These are phyloP conservation scores for Pelmatolapia mariae DNA, from an alignment of 2,113 vertebrate species.

Conservation along the genomic window DNA sequence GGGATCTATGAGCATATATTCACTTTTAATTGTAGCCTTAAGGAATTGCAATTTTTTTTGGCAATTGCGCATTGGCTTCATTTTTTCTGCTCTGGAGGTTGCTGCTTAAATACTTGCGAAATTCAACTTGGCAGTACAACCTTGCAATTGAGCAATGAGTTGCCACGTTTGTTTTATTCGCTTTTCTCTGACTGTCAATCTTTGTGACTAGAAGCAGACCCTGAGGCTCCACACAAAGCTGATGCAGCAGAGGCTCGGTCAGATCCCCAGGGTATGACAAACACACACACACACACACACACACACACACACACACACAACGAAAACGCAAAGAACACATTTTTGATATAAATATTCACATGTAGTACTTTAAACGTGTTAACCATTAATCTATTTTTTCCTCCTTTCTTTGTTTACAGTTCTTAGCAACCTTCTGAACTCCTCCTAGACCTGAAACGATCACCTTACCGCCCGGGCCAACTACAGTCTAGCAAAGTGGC, in stretches of 20 bases:
- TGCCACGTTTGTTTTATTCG: neutral
- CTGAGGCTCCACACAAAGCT: slow-evolving; percentile 59
- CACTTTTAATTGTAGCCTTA: neutral
- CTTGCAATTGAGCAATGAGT: neutral
- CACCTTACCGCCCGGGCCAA: slow-evolving; percentile 40
- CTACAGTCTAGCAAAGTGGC: slow-evolving; percentile 40
- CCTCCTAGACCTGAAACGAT: slow-evolving; percentile 40
- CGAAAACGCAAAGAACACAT: neutral
- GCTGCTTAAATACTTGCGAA: neutral
- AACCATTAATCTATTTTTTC: neutral
- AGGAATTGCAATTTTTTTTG: neutral
- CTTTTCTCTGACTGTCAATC: neutral
- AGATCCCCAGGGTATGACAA: slow-evolving; percentile 65
- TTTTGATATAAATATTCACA: neutral
- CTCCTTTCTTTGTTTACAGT: slow-evolving; percentile 24
- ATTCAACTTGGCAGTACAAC: neutral
- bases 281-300: neutral
- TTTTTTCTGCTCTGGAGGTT: neutral
- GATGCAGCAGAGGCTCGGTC: slow-evolving; percentile 51
- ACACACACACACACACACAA: neutral
- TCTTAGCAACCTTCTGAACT: slow-evolving; percentile 55
- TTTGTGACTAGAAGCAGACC: slow-evolving; percentile 44
- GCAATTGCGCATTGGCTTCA: neutral
- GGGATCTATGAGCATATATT: neutral
- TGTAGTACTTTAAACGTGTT: neutral